Conservation (phyloP, 1,140 invertebrate species). For the Eumaeus atala region DNA sequence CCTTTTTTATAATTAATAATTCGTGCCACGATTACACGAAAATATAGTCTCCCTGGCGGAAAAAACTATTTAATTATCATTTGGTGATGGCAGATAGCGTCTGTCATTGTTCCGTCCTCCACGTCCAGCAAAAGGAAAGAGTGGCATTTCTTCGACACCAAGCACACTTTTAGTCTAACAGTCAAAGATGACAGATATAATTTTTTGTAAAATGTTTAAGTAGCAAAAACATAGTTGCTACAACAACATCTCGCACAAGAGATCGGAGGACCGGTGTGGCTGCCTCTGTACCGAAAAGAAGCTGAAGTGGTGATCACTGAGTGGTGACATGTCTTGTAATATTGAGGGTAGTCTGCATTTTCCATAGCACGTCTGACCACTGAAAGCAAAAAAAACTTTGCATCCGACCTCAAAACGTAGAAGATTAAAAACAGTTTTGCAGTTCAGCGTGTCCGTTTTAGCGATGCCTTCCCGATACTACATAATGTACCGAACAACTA, state of each 20-base stretch:
- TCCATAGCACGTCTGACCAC: constrained; percentile 13
- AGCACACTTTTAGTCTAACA: too few relatives aligned
- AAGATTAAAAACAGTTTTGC: constrained; percentile 13
- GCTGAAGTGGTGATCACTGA: constrained; percentile 8
- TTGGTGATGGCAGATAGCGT: too few relatives aligned
- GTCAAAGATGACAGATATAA: too few relatives aligned
- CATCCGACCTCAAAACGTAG: constrained; percentile 3
- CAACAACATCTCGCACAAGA: constrained; percentile 19
- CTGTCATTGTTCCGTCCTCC: too few relatives aligned
- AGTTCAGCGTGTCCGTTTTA: constrained; percentile 18
- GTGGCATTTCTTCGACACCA: too few relatives aligned
- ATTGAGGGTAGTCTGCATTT: constrained; percentile 14
- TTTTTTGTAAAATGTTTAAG: too few relatives aligned
- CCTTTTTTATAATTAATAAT: too few relatives aligned
- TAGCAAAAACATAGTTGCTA: too few relatives aligned
- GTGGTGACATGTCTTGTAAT: constrained; percentile 16
- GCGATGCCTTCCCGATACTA: constrained; percentile 19
- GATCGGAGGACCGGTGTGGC: constrained; percentile 13
- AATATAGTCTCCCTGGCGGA: too few relatives aligned
- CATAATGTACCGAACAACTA: constrained; percentile 17
- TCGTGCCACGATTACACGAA: too few relatives aligned
- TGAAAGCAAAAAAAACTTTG: background rate
- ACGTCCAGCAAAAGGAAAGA: too few relatives aligned
- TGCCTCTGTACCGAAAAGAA: constrained; percentile 13
- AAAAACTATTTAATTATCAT: too few relatives aligned